These are phyloP conservation scores for Drosophila biarmipes DNA, from an alignment of 1,140 invertebrate species.

Conservation along the genomic window DNA sequence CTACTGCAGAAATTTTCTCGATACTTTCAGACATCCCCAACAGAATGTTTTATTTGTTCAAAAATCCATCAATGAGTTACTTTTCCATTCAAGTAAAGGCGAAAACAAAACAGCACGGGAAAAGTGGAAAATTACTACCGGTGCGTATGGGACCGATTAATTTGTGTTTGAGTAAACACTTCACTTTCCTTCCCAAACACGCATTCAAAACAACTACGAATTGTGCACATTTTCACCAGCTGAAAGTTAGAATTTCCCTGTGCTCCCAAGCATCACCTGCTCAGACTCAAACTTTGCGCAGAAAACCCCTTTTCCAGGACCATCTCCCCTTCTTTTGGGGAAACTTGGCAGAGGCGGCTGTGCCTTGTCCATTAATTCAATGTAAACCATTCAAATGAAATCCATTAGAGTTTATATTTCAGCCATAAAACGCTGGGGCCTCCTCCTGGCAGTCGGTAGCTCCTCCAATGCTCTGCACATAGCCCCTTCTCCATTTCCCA, in stretches of 20 bases:
- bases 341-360: conserved; percentile 19
- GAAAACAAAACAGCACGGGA: background rate
- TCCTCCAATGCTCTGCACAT: background rate
- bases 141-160: conserved; percentile 21
- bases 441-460: conserved; percentile 1
- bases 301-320: background rate
- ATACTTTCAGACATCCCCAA: too few relatives aligned
- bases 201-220: conserved; percentile 31
- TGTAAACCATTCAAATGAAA: conserved; percentile 77
- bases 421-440: conserved; percentile 61
- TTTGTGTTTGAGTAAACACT: conserved; percentile 28
- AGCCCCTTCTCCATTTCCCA: background rate
- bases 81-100: background rate
- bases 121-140: conserved; percentile 40
- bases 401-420: conserved; percentile 81
- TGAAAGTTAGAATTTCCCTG: background rate
- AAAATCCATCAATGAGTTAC: conserved; percentile 5
- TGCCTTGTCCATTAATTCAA: conserved; percentile 65
- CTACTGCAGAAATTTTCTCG: too few relatives aligned
- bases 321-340: background rate
- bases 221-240: background rate
- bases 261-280: conserved; percentile 27
- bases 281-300: background rate
- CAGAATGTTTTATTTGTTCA: background rate
- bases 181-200: conserved; percentile 11